Evolutionary conservation across 2,888 invertebrate species (phyloP).

Genomic region (Calliphora vomitoria): DNA sequence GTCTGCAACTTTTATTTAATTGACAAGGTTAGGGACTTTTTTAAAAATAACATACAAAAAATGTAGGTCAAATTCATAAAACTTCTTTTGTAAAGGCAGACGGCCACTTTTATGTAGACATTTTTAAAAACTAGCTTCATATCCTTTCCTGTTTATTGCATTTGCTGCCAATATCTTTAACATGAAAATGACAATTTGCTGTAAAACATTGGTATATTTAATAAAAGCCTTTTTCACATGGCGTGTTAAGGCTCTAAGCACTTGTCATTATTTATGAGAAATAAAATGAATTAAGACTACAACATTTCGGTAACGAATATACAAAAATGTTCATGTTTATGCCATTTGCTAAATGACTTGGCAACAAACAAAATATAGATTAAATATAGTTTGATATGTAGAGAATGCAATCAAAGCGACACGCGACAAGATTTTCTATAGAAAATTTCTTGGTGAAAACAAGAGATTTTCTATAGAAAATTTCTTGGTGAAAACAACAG

Average conservation of each 20-base stretch:
- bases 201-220: neutral
- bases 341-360: conserved; percentile 2
- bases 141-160: neutral
- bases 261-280: conserved; percentile 37
- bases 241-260: conserved; percentile 48
- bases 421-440: neutral
- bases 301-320: neutral
- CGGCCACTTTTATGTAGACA: neutral
- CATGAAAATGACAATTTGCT: conserved; percentile 4
- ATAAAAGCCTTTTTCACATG: neutral
- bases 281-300: conserved; percentile 21
- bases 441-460: too few relatives aligned
- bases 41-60: neutral
- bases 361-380: conserved; percentile 26
- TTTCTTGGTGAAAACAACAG: neutral
- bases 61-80: conserved; percentile 45
- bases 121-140: neutral
- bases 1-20: conserved; percentile 40
- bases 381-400: conserved; percentile 2
- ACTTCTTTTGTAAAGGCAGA: neutral
- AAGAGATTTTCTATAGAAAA: neutral
- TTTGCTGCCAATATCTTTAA: neutral
- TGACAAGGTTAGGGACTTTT: conserved; percentile 60
- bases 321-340: neutral
- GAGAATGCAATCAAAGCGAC: neutral